Percentiles rank a stretch among this genome's conserved stretches.
phyloP scores from a whole-genome alignment of 2,888 invertebrate genomes.

The Cenopis cana region DNA sequence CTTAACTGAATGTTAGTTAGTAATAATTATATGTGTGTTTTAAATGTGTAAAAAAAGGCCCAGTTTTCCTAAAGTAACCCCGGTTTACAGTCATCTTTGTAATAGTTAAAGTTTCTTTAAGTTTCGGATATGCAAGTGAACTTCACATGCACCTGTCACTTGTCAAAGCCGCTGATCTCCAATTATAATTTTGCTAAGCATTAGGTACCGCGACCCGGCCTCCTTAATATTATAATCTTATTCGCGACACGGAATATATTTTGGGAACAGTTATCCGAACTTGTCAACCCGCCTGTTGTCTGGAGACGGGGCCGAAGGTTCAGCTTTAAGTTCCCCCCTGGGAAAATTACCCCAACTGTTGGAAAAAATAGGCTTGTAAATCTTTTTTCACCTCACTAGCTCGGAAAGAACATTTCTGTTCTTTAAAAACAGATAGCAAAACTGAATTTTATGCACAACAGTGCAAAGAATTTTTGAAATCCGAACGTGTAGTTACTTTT shows the following conservation, averaged over 20 bases:
- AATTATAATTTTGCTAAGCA: constrained; percentile 69
- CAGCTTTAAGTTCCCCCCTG: constrained; percentile 19
- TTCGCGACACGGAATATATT: constrained; percentile 83
- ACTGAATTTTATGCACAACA: too few species aligned
- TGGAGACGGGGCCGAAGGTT: constrained; percentile 23
- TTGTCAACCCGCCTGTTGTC: constrained; percentile 52
- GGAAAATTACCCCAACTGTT: constrained; percentile 32
- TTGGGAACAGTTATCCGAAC: constrained; percentile 60
- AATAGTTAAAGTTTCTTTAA: constrained; percentile 14
- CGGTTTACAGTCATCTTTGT: not conserved
- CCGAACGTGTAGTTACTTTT: too few species aligned
- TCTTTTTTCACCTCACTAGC: not conserved
- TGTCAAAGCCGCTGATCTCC: constrained; percentile 60
- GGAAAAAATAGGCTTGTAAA: constrained; percentile 12
- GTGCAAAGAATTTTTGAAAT: too few species aligned
- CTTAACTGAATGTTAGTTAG: too few species aligned
- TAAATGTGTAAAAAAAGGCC: too few species aligned
- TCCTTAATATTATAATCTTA: constrained; percentile 83
- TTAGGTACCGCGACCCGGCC: constrained; percentile 51
- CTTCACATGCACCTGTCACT: constrained; percentile 45
- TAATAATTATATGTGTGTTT: too few species aligned
- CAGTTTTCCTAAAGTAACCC: too few species aligned
- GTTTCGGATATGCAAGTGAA: constrained; percentile 16
- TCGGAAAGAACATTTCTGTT: too few species aligned
- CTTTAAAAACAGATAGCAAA: too few species aligned